Conservation (phyloP, 2,113 vertebrate species). For the Scalopus aquaticus region DNA sequence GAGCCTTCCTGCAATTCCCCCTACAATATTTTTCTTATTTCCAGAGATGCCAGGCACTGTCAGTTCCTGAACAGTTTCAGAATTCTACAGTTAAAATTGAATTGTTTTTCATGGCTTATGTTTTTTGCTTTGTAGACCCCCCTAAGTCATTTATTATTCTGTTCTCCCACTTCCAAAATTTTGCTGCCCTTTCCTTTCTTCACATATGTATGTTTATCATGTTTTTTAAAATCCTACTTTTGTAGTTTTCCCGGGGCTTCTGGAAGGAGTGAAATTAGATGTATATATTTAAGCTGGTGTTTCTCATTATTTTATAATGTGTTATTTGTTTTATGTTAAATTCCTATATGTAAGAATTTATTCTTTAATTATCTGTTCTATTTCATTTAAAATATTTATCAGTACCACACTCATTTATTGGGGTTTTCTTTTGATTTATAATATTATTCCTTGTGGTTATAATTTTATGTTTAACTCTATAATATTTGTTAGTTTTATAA, state of each 20-base stretch:
- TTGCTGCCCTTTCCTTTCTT: constrained; percentile 8
- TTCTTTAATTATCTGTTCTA: neutral
- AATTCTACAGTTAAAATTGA: constrained; percentile 5
- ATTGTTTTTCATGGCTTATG: neutral
- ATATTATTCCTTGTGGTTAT: neutral
- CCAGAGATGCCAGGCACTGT: neutral
- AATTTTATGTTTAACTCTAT: constrained; percentile 40
- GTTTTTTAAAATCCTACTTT: neutral
- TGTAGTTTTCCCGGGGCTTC: constrained; percentile 28
- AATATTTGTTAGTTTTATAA: constrained; percentile 33
- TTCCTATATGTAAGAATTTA: neutral
- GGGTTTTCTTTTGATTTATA: constrained; percentile 5
- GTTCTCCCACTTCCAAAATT: neutral
- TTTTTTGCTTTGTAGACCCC: constrained; percentile 23
- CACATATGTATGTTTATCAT: neutral
- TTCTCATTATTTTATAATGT: neutral
- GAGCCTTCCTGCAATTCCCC: neutral
- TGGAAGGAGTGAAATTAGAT: neutral
- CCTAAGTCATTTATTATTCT: neutral
- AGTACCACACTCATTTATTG: neutral
- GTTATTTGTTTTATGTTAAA: neutral
- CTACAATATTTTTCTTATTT: neutral
- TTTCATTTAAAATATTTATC: constrained; percentile 18
- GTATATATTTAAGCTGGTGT: neutral
- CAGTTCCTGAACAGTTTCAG: neutral